phyloP scores from a whole-genome alignment of 2,888 invertebrate genomes.

The Amphimallon solstitiale region DNA sequence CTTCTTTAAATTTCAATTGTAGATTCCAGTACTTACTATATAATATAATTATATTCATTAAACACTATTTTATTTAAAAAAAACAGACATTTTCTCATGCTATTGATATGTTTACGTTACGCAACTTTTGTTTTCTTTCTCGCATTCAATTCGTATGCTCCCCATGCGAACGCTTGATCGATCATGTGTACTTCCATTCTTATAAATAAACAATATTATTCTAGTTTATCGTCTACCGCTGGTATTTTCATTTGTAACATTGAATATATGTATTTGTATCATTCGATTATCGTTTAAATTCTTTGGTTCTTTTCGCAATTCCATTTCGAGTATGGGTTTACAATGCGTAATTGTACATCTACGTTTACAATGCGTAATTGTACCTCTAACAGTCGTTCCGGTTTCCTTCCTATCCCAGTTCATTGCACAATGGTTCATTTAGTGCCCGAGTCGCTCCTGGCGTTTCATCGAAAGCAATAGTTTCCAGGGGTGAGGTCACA shows the following conservation, averaged over 20 bases:
- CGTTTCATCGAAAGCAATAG: slow-evolving; percentile 12
- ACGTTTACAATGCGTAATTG: slow-evolving; percentile 14
- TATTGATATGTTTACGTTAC: slow-evolving; percentile 14
- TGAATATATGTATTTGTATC: not conserved
- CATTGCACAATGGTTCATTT: slow-evolving; percentile 22
- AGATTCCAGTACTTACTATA: too few species aligned
- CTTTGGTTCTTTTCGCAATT: slow-evolving; percentile 6
- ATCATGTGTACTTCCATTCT: slow-evolving; percentile 22
- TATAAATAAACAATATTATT: not conserved
- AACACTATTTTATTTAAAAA: too few species aligned
- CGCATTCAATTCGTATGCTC: not conserved
- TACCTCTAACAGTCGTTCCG: slow-evolving; percentile 20
- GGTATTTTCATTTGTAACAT: not conserved
- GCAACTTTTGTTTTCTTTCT: not conserved
- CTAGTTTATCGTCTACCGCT: not conserved
- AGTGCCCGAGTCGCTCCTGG: not conserved
- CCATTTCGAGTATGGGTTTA: slow-evolving; percentile 9
- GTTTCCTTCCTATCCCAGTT: slow-evolving; percentile 6
- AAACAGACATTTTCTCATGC: not conserved
- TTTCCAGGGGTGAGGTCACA: slow-evolving; percentile 12
- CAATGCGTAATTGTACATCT: too few species aligned
- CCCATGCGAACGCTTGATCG: slow-evolving; percentile 13
- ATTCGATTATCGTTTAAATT: too few species aligned
- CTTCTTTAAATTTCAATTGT: too few species aligned
- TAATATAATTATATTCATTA: too few species aligned